These are phyloP conservation scores for Ctenodactylus gundi DNA, from an alignment of 2,113 vertebrate species.

Conservation along the genomic window DNA sequence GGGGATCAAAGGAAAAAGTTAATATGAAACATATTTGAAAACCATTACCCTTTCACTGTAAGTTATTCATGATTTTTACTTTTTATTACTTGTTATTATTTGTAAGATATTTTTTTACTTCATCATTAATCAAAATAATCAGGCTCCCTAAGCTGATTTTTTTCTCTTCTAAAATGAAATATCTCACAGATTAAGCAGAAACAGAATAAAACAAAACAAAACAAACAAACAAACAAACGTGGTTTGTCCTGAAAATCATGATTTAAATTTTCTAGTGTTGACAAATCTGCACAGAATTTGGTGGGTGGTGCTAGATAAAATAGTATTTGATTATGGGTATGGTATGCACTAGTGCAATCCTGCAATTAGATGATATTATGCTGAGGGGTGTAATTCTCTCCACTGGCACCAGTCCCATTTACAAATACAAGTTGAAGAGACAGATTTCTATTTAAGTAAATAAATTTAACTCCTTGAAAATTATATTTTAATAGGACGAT, in stretches of 20 bases:
- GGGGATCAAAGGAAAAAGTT: background rate
- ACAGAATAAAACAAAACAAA: background rate
- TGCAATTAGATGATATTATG: slow-evolving; percentile 54
- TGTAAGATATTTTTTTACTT: slow-evolving; percentile 22
- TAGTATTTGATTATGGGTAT: slow-evolving; percentile 54
- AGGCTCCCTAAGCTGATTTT: background rate
- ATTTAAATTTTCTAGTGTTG: background rate
- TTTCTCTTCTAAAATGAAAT: background rate
- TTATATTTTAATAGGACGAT: slow-evolving; percentile 68
- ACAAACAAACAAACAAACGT: too few relatives aligned
- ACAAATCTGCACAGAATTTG: slow-evolving; percentile 6
- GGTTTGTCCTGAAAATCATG: background rate
- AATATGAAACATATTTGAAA: slow-evolving; percentile 25
- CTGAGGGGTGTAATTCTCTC: background rate
- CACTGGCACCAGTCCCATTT: background rate
- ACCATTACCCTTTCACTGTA: background rate
- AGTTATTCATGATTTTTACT: background rate
- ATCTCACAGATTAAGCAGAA: background rate
- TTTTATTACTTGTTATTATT: background rate
- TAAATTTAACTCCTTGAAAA: slow-evolving; percentile 67
- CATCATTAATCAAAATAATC: slow-evolving; percentile 20
- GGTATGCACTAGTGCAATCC: background rate
- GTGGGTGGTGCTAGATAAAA: slow-evolving; percentile 22
- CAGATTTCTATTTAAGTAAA: slow-evolving; percentile 72
- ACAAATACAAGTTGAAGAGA: slow-evolving; percentile 41